phyloP scores from a whole-genome alignment of 2,888 invertebrate species.

The Synergus gifuensis region DNA sequence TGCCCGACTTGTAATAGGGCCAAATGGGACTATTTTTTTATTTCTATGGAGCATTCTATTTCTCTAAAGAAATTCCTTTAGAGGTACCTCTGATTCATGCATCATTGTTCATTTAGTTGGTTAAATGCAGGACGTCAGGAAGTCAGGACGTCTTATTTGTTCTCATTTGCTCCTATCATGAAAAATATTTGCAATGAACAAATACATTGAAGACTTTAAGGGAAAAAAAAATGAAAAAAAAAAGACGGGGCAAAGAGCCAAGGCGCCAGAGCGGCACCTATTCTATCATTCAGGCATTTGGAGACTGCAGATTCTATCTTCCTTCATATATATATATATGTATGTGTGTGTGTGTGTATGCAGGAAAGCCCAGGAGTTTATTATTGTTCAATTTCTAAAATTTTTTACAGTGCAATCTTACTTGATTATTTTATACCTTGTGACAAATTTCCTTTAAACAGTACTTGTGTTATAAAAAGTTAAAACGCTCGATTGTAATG shows the following conservation, averaged over 20 bases:
- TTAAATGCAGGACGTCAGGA: background rate
- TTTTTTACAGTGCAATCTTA: background rate
- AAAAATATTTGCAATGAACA: constrained; percentile 15
- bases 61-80: no score
- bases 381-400: background rate
- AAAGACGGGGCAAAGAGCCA: constrained; percentile 45
- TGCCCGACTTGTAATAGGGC: no score
- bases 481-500: constrained; percentile 4
- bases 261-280: constrained; percentile 47
- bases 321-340: background rate
- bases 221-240: constrained; percentile 25
- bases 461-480: constrained; percentile 31
- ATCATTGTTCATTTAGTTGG: background rate
- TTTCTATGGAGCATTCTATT: no score
- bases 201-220: background rate
- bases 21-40: no score
- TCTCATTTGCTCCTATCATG: background rate
- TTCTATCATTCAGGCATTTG: constrained; percentile 33
- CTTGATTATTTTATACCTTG: constrained; percentile 42
- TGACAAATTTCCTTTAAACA: constrained; percentile 21
- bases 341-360: background rate
- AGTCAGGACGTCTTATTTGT: background rate
- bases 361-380: constrained; percentile 28
- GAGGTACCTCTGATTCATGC: constrained; percentile 40
- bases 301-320: constrained; percentile 20